A percentile compares a stretch with the other conserved stretches of the same genome.
Conservation (phyloP, 2,797 vertebrate species). For the Ambastaia sidthimunki region DNA sequence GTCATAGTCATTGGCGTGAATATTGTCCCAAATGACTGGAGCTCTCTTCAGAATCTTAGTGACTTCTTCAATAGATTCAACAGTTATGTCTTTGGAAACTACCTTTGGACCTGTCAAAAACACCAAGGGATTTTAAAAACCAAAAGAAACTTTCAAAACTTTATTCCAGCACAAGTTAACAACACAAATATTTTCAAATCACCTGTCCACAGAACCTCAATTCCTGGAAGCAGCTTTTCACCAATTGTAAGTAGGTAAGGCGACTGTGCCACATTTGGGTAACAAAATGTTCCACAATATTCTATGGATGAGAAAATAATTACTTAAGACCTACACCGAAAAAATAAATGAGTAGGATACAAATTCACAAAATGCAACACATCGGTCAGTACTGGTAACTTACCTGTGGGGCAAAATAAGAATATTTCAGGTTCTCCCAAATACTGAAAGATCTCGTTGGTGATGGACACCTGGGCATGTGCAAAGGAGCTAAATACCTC, state of each 20-base stretch:
- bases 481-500: constrained; percentile 99
- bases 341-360: not conserved
- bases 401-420: constrained; percentile 99
- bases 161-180: not conserved
- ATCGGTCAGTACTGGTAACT: constrained; percentile 8
- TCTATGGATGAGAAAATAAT: constrained; percentile 74
- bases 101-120: constrained; percentile 90
- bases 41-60: constrained; percentile 93
- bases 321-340: too few species aligned
- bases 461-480: constrained; percentile 96
- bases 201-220: constrained; percentile 98
- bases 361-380: not conserved
- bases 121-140: constrained; percentile 25
- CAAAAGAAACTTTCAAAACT: constrained; percentile 17
- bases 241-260: constrained; percentile 95
- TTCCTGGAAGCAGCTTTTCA: constrained; percentile 92
- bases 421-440: constrained; percentile 95
- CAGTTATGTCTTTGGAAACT: constrained; percentile 97
- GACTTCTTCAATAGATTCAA: constrained; percentile 98
- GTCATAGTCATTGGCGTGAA: constrained; percentile 99
- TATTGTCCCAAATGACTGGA: constrained; percentile 98
- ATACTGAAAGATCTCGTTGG: constrained; percentile 98
- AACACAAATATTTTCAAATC: constrained; percentile 41
- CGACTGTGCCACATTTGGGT: constrained; percentile 92
- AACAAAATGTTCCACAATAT: constrained; percentile 98